Conservation (phyloP, 2,888 invertebrate species). For the Sesia bembeciformis region DNA sequence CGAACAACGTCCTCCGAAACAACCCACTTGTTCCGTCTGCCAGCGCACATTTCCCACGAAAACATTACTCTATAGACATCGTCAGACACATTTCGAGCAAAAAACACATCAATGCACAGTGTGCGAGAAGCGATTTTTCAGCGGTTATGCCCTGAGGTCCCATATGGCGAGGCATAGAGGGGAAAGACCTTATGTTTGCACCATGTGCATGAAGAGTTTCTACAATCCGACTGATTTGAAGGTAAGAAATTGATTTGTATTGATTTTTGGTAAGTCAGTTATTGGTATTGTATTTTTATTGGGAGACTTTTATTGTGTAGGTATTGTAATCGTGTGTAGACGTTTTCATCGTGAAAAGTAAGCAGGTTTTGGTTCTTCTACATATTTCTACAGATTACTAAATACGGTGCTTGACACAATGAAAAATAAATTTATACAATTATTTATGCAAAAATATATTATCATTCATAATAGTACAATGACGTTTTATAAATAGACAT, state of each 20-base stretch:
- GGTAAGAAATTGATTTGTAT: conserved; percentile 25
- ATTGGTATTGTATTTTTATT: too few relatives aligned
- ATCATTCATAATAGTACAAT: too few relatives aligned
- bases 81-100: conserved; percentile 77
- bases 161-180: conserved; percentile 69
- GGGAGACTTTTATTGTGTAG: too few relatives aligned
- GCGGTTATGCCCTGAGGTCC: conserved; percentile 63
- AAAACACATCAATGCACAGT: conserved; percentile 64
- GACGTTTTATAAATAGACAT: too few relatives aligned
- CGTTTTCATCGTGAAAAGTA: too few relatives aligned
- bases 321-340: too few relatives aligned
- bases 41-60: conserved; percentile 75
- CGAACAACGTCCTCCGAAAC: conserved; percentile 71
- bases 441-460: too few relatives aligned
- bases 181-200: conserved; percentile 70
- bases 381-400: too few relatives aligned
- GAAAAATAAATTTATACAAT: too few relatives aligned
- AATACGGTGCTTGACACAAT: too few relatives aligned
- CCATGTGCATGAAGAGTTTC: conserved; percentile 73
- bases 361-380: too few relatives aligned
- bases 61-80: conserved; percentile 75
- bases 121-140: conserved; percentile 67
- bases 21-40: conserved; percentile 76
- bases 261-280: too few relatives aligned
- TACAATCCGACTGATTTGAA: conserved; percentile 75